A percentile compares a stretch with the other conserved stretches of the same genome.
Evolutionary conservation across 1,140 invertebrate genomes (phyloP).

Genomic region (Plodia interpunctella): DNA sequence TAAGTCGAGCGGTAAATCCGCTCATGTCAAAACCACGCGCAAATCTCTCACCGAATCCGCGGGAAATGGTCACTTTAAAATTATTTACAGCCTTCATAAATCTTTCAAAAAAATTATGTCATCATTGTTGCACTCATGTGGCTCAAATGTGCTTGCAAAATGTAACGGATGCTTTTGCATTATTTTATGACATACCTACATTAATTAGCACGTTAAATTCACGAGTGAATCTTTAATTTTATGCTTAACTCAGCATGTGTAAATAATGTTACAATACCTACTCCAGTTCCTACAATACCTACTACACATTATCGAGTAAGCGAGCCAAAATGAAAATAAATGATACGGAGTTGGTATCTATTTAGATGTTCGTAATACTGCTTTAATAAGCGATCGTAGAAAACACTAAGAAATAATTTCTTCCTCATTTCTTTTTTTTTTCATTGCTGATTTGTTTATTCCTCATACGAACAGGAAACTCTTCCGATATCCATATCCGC

Average conservation of each 20-base stretch:
- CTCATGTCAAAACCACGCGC: conserved; percentile 33
- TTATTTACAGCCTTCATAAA: conserved; percentile 50
- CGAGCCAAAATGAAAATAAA: too few relatives aligned
- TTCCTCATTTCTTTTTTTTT: background rate
- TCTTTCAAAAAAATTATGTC: conserved; percentile 43
- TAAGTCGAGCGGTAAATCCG: conserved; percentile 38
- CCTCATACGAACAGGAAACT: conserved; percentile 1
- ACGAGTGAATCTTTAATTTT: too few relatives aligned
- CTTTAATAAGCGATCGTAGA: too few relatives aligned
- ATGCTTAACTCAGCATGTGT: too few relatives aligned
- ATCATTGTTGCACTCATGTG: conserved; percentile 41
- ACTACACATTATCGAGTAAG: too few relatives aligned
- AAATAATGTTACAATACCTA: too few relatives aligned
- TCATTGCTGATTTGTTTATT: background rate
- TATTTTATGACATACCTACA: background rate
- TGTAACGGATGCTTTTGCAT: conserved; percentile 31
- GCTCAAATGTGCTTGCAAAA: conserved; percentile 48
- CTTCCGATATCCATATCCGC: background rate
- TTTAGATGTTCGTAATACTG: too few relatives aligned
- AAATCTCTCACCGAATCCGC: conserved; percentile 36
- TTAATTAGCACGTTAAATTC: too few relatives aligned
- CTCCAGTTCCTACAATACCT: too few relatives aligned
- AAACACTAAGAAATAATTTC: background rate
- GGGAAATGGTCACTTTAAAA: conserved; percentile 48
- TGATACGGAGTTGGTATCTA: too few relatives aligned